These are phyloP conservation scores for Linyphia triangularis DNA, from an alignment of 2,888 invertebrate species.

Conservation along the genomic window DNA sequence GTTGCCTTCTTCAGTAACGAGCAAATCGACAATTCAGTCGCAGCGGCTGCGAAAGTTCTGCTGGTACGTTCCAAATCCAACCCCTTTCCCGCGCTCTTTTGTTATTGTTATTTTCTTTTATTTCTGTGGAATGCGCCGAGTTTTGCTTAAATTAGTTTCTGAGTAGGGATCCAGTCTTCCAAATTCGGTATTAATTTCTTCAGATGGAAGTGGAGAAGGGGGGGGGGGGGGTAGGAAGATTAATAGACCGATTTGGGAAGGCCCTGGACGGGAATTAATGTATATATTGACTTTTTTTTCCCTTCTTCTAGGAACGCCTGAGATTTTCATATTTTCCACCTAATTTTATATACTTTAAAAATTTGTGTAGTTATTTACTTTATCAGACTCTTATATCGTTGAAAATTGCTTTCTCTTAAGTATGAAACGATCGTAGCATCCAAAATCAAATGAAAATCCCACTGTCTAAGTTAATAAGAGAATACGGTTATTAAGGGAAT, in stretches of 20 bases:
- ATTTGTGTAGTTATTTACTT: not conserved
- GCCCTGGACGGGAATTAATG: not conserved
- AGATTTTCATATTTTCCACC: not conserved
- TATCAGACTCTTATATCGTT: not conserved
- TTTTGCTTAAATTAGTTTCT: slow-evolving; percentile 31
- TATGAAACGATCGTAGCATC: too few species aligned
- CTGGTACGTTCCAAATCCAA: slow-evolving; percentile 28
- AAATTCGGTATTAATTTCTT: slow-evolving; percentile 35
- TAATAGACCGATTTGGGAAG: not conserved
- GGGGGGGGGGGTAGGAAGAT: not conserved
- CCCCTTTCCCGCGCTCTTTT: slow-evolving; percentile 28
- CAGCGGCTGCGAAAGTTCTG: slow-evolving; percentile 54
- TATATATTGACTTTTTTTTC: not conserved
- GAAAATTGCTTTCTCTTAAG: too few species aligned
- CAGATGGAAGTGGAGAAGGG: too few species aligned
- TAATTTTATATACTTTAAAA: not conserved
- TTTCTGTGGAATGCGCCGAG: slow-evolving; percentile 20
- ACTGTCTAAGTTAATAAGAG: too few species aligned
- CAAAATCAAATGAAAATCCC: too few species aligned
- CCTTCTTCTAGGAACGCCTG: not conserved
- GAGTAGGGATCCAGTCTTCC: not conserved
- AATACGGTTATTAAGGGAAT: too few species aligned
- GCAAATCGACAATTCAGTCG: slow-evolving; percentile 72
- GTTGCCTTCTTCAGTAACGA: slow-evolving; percentile 65
- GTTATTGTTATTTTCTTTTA: slow-evolving; percentile 31